A percentile compares a stretch with the other conserved stretches of the same genome.
Evolutionary conservation across 1,140 invertebrate species (phyloP).

Genomic region (Rhagoletis pomonella): DNA sequence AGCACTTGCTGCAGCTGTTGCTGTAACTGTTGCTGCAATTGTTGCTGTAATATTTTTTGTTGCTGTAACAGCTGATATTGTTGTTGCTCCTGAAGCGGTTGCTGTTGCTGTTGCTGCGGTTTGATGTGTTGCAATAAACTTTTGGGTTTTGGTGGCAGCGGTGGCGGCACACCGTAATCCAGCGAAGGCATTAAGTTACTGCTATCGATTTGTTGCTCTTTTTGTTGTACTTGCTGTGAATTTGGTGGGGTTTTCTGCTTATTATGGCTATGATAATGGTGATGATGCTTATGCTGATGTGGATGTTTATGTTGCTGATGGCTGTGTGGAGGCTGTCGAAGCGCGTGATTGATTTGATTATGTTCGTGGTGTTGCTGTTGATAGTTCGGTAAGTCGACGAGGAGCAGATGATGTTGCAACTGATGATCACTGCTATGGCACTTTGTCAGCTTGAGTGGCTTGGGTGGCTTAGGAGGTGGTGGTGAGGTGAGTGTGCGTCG

Average conservation of each 20-base stretch:
- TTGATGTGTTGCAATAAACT: slow-evolving; percentile 15
- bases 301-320: slow-evolving; percentile 9
- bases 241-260: slow-evolving; percentile 20
- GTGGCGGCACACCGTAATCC: slow-evolving; percentile 53
- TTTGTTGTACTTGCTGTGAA: slow-evolving; percentile 62
- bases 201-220: slow-evolving; percentile 62
- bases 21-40: slow-evolving; percentile 47
- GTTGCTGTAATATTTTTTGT: slow-evolving; percentile 56
- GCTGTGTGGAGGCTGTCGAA: not conserved
- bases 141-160: slow-evolving; percentile 51
- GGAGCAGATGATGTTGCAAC: slow-evolving; percentile 19
- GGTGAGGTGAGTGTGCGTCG: slow-evolving; percentile 43
- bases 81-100: no score
- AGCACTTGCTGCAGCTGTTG: slow-evolving; percentile 23
- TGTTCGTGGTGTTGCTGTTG: slow-evolving; percentile 50
- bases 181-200: slow-evolving; percentile 56
- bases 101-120: slow-evolving; percentile 50
- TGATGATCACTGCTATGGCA: slow-evolving; percentile 33
- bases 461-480: slow-evolving; percentile 3
- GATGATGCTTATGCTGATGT: slow-evolving; percentile 34
- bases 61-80: slow-evolving; percentile 46
- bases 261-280: slow-evolving; percentile 47
- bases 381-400: not conserved
- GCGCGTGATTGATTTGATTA: slow-evolving; percentile 42
- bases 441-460: slow-evolving; percentile 1